Percentiles rank a stretch among this genome's conserved stretches.
Conservation (phyloP, 2,888 invertebrate genomes). For the Vesta saturnalis region DNA sequence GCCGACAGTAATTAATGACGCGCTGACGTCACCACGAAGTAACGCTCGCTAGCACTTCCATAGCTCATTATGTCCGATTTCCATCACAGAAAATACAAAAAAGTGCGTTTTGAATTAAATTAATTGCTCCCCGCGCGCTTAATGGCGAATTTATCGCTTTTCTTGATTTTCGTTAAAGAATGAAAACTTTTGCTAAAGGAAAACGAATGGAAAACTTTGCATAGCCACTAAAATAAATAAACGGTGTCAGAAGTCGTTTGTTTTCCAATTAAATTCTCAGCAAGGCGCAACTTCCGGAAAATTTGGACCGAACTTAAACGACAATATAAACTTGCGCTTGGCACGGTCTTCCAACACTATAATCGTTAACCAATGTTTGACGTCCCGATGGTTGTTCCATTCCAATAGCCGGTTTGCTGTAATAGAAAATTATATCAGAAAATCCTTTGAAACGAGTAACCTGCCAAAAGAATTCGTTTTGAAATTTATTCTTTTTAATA, state of each 20-base stretch:
- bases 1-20: slow-evolving; percentile 48
- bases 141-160: slow-evolving; percentile 12
- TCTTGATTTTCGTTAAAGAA: slow-evolving; percentile 14
- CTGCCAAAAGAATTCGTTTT: slow-evolving; percentile 12
- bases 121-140: slow-evolving; percentile 22
- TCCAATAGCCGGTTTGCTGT: slow-evolving; percentile 21
- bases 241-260: slow-evolving; percentile 22
- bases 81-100: slow-evolving; percentile 18
- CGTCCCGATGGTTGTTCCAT: slow-evolving; percentile 19
- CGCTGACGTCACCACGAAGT: slow-evolving; percentile 44
- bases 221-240: slow-evolving; percentile 21
- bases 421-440: slow-evolving; percentile 24
- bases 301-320: slow-evolving; percentile 22
- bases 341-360: slow-evolving; percentile 18
- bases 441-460: slow-evolving; percentile 8
- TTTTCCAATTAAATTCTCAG: slow-evolving; percentile 30
- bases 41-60: slow-evolving; percentile 24
- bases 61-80: slow-evolving; percentile 25
- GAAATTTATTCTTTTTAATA: slow-evolving; percentile 24
- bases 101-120: slow-evolving; percentile 26
- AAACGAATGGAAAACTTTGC: slow-evolving; percentile 2
- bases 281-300: slow-evolving; percentile 21
- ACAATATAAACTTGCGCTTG: slow-evolving; percentile 22
- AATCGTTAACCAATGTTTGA: slow-evolving; percentile 27
- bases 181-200: background rate